Evolutionary conservation across 2,888 invertebrate species (phyloP).

Genomic region (Sthenelais limicola): DNA sequence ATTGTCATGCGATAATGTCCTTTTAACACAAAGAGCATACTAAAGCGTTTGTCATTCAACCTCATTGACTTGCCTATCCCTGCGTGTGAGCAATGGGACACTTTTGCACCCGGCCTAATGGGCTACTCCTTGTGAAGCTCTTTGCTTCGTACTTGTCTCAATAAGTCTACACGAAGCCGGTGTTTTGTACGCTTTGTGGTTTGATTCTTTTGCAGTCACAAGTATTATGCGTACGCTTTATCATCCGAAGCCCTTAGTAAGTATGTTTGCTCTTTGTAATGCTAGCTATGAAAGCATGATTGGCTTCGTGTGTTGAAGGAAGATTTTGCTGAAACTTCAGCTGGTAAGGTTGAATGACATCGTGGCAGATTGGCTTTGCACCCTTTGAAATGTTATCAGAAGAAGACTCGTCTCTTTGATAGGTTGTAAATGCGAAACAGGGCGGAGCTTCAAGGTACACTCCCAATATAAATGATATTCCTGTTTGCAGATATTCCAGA

Average conservation of each 20-base stretch:
- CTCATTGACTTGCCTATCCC: neutral
- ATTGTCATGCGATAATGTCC: constrained; percentile 8
- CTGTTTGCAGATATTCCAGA: no score
- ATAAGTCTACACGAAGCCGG: constrained; percentile 5
- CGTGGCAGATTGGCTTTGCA: no score
- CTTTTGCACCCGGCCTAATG: neutral
- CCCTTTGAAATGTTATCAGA: no score
- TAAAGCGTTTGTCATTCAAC: constrained; percentile 14
- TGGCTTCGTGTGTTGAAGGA: no score
- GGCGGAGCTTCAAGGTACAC: no score
- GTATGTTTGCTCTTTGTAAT: constrained; percentile 26
- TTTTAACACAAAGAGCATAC: neutral
- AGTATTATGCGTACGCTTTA: constrained; percentile 10
- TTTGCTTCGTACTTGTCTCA: neutral
- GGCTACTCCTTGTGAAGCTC: neutral
- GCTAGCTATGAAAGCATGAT: constrained; percentile 9
- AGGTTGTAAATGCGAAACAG: no score
- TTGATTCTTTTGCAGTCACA: neutral
- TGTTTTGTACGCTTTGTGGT: neutral
- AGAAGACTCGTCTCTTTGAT: no score
- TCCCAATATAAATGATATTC: no score
- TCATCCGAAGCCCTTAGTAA: constrained; percentile 7
- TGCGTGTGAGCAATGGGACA: neutral
- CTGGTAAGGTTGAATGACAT: no score
- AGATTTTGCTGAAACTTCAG: no score